A percentile compares a stretch with the other conserved stretches of the same genome.
Evolutionary conservation across 2,797 vertebrate species (phyloP).

Genomic region (Peromyscus nudipes): DNA sequence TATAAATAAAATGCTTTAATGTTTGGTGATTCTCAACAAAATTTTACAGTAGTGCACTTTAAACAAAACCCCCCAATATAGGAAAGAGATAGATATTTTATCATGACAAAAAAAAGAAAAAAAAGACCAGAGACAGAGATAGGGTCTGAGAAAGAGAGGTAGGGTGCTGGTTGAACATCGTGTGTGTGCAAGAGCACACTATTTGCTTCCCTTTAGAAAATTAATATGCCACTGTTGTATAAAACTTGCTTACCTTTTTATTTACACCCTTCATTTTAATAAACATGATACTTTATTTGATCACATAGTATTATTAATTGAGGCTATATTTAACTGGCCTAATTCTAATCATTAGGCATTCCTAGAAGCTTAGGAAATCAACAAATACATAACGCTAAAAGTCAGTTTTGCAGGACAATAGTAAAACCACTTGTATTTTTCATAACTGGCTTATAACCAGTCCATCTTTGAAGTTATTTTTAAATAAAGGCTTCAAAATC

Average conservation of each 20-base stretch:
- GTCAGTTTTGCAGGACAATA: constrained; percentile 6
- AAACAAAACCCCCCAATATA: constrained; percentile 10
- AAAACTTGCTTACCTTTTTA: constrained; percentile 54
- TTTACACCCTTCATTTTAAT: constrained; percentile 46
- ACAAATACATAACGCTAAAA: constrained; percentile 55
- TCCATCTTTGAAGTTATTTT: not conserved
- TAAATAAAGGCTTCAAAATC: constrained; percentile 1
- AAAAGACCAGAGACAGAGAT: not conserved
- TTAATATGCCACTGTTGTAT: not conserved
- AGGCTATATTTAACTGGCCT: constrained; percentile 41
- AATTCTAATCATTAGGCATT: constrained; percentile 51
- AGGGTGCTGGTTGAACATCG: not conserved
- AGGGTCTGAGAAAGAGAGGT: too few species aligned
- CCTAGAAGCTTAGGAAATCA: not conserved
- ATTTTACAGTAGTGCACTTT: not conserved
- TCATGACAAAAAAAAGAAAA: not conserved
- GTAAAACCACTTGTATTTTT: constrained; percentile 47
- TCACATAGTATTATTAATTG: constrained; percentile 35
- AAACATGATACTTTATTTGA: constrained; percentile 25
- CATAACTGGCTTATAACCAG: constrained; percentile 7
- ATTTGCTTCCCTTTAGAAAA: constrained; percentile 18
- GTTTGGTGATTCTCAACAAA: constrained; percentile 31
- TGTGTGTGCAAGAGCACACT: not conserved
- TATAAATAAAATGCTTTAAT: not conserved
- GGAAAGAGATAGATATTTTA: constrained; percentile 44